These are phyloP conservation scores for Chionomys nivalis DNA, from an alignment of 2,113 vertebrate species.

Conservation along the genomic window DNA sequence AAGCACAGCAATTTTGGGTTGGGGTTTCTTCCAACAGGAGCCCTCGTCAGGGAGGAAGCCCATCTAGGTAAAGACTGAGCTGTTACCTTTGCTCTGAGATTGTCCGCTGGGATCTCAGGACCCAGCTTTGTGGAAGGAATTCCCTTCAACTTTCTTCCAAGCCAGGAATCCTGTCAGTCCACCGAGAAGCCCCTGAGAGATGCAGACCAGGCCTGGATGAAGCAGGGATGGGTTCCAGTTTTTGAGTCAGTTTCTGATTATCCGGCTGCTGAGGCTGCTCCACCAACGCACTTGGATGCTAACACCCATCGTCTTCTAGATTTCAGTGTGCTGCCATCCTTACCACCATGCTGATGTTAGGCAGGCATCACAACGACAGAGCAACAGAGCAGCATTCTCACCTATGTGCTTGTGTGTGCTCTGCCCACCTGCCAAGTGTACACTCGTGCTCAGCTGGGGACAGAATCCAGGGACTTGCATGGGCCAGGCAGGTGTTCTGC, in stretches of 20 bases:
- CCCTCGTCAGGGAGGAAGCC: neutral
- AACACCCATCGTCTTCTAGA: neutral
- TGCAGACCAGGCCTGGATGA: too few species aligned
- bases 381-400: neutral
- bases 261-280: neutral
- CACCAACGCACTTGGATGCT: neutral
- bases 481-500: neutral
- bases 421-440: neutral
- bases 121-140: neutral
- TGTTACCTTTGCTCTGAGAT: neutral
- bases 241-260: neutral
- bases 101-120: neutral
- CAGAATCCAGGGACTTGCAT: neutral
- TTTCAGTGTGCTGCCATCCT: neutral
- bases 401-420: neutral
- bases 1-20: slow-evolving; percentile 57
- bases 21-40: slow-evolving; percentile 8
- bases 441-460: neutral
- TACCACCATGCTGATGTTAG: neutral
- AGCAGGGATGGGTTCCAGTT: neutral
- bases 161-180: neutral
- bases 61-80: neutral
- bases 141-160: neutral
- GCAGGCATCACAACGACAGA: neutral
- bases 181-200: neutral